Evolutionary conservation across 2,888 invertebrate genomes (phyloP), one percentile per base, ranked within the genome.

Genomic region (Drosophila pseudotakahashii): DNA sequence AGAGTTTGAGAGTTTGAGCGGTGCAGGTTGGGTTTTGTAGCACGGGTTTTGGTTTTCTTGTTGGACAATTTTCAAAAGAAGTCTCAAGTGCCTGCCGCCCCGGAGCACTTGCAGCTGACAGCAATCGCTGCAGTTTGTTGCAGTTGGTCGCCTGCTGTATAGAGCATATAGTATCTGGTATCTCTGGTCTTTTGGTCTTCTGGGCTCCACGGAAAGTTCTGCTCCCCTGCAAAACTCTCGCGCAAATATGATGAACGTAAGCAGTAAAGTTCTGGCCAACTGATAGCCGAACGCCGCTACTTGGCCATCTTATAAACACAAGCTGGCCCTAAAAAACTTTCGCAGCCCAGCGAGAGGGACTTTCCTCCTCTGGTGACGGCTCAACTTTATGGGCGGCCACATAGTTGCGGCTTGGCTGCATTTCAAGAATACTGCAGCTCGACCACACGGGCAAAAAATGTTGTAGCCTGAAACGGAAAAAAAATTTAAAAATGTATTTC

Each of bases 211-310:
- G 68, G 11, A 34, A 67, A 84, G 73, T 30, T 30, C 30, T 71
- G 57, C 52, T 75, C 50, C 64, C 42, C 63, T 42, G 36, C 62
- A 62, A 62, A 74, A 66, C 77, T 75, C 77, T 81, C 89, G 84
- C 89, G 84, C 79, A 88, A 89, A 84, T 84, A 84, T 84, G 84
- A 84, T 86, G 89, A 88, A 89, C 89, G 88, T 78, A 89, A 84
- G 84, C 84, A 88, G 83, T 82, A 84, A 84, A 84, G 80, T 84
- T 89, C 76, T 88, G 86, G 88, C 89, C 83, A 83, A 83, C 83
- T 89, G 83, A 89, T 89, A 83, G 83, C 79, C 86, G 55, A 75
- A 63, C 59, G 58, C 44, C 54, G 45, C 48, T 64, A 52, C 72
- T 71, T 62, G 55, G 63, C 75, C 55, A 53, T 55, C 78, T 73